Evolutionary conservation across 2,888 invertebrate genomes (phyloP), one percentile per base, ranked within the genome.

Genomic region (Conus canariensis): DNA sequence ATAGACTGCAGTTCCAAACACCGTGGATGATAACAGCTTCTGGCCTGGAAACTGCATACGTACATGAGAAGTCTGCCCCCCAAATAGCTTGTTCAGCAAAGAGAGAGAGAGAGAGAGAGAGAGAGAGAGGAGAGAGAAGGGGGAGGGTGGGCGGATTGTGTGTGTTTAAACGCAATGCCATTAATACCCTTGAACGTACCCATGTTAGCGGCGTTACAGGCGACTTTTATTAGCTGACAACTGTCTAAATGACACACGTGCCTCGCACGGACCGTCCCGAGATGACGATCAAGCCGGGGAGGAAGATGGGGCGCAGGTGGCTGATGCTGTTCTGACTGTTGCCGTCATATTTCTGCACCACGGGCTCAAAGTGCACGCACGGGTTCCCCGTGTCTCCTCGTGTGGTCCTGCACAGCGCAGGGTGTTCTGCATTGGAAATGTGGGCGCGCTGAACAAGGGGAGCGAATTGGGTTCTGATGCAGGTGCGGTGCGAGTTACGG

Each of bases 401-500:
- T 85, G 85, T 85, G 85, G 85, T 85, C 85, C 60, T 45, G n/a
- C 30, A 14, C n/a, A 14, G 25, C 59, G 25, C 22, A 14, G 85
- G 14, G 12, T 25, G 58, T 8, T 83, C 3, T 85, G 16, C 70
- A 64, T 87, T 86, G 25, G 45, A 87, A 85, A 19, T 60, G 16
- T 45, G 60, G 67, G 25, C 64, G 60, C 67, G 70, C 56, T 19
- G 16, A 87, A 87, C 60, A 59, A 30, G 60, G 56, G 70, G 70
- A 67, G 12, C 12, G 70, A 70, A 87, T 25, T 87, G 56, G 30
- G 45, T 45, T 87, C 70, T 67, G 67, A 87, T 87, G 87, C 87
- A 87, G 70, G 87, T 87, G 87, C 70, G n/a, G 45, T n/a, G 10
- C 8, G 85, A 70, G 67, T 70, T 87, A 59, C 60, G 30, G 87